These are phyloP conservation scores for Dusona sp. DNA, from an alignment of 2,888 invertebrate species.

Conservation along the genomic window DNA sequence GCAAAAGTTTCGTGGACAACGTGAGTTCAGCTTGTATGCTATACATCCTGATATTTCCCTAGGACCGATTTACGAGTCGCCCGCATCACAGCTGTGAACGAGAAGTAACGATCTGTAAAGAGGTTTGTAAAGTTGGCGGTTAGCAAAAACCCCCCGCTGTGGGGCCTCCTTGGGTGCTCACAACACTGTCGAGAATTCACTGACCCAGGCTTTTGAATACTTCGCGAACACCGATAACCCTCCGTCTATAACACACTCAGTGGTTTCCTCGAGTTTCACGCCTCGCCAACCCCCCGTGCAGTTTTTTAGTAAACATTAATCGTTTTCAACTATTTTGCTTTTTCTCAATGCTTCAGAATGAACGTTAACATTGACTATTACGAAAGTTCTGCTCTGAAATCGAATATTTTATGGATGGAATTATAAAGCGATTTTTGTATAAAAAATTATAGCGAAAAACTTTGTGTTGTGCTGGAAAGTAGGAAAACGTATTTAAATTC, in stretches of 20 bases:
- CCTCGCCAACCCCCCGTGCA: constrained; percentile 13
- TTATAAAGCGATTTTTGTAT: not conserved
- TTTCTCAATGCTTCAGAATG: too few species aligned
- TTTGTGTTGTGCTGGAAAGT: too few species aligned
- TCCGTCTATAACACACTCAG: constrained; percentile 23
- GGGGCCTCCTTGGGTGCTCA: constrained; percentile 76
- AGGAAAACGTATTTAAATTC: too few species aligned
- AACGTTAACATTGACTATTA: too few species aligned
- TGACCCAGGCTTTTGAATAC: constrained; percentile 32
- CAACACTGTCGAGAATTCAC: constrained; percentile 46
- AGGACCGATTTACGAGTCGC: constrained; percentile 81
- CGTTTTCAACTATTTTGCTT: not conserved
- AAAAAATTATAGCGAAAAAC: not conserved
- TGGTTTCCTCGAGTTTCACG: constrained; percentile 48
- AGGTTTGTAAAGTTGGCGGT: constrained; percentile 83
- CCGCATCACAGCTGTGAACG: constrained; percentile 75
- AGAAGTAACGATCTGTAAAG: constrained; percentile 84
- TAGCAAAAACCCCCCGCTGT: constrained; percentile 81
- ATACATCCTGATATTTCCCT: constrained; percentile 69
- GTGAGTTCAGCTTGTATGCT: not conserved
- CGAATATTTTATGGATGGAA: not conserved
- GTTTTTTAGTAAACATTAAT: not conserved
- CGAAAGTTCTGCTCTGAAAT: not conserved
- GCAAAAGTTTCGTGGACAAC: constrained; percentile 35
- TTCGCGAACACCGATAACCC: not conserved